A percentile compares a stretch with the other conserved stretches of the same genome.
Evolutionary conservation across 2,113 vertebrate genomes (phyloP).

Genomic region (Mionectes macconnelli): DNA sequence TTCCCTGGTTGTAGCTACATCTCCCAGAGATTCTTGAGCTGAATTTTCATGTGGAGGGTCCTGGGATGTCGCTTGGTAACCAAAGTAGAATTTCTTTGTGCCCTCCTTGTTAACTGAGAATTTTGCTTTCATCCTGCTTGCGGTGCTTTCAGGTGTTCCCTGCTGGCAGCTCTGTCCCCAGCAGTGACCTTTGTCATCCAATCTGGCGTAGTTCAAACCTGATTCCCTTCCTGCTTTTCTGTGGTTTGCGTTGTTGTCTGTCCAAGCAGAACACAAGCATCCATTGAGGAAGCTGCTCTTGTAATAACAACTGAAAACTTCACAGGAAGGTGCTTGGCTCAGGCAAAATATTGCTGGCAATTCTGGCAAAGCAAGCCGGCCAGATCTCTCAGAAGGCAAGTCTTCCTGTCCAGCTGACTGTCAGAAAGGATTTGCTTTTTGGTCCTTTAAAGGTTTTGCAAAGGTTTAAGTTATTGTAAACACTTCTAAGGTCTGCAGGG

Average conservation of each 20-base stretch:
- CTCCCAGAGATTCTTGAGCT: not conserved
- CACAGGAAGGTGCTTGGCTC: not conserved
- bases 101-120: not conserved
- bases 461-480: not conserved
- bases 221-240: slow-evolving; percentile 18
- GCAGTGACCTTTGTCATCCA: not conserved
- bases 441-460: not conserved
- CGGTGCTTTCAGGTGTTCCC: not conserved
- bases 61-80: not conserved
- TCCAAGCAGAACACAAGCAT: not conserved
- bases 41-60: not conserved
- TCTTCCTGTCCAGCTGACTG: not conserved
- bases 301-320: not conserved
- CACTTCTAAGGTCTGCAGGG: not conserved
- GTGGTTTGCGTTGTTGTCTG: not conserved
- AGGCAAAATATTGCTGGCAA: not conserved
- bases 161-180: not conserved
- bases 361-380: not conserved
- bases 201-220: not conserved
- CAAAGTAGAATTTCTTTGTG: not conserved
- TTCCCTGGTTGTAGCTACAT: not conserved
- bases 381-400: not conserved
- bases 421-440: not conserved
- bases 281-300: not conserved
- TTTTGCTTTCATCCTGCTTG: not conserved